phyloP scores from a whole-genome alignment of 2,888 invertebrate species.

The Zaprionus obscuricornis region DNA sequence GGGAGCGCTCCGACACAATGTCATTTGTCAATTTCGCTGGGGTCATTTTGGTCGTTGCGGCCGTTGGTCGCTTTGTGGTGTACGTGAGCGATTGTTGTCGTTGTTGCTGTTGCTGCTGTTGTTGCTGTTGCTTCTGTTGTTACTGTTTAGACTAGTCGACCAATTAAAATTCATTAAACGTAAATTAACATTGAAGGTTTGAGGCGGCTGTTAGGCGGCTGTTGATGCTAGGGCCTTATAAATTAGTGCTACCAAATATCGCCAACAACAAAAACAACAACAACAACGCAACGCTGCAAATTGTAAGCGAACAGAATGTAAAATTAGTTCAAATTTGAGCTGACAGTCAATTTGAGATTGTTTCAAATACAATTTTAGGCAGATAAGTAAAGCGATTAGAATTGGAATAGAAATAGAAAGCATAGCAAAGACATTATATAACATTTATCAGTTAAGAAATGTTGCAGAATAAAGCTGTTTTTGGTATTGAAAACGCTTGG shows the following conservation, averaged over 20 bases:
- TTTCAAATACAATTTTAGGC: conserved; percentile 8
- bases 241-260: conserved; percentile 43
- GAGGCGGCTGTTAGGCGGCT: no score
- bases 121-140: conserved; percentile 13
- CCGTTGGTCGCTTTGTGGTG: conserved; percentile 55
- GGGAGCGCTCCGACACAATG: conserved; percentile 47
- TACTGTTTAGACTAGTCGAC: conserved; percentile 25
- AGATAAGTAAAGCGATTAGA: conserved; percentile 1
- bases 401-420: background rate
- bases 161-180: conserved; percentile 77
- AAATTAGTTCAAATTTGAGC: conserved; percentile 49
- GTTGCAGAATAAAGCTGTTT: no score
- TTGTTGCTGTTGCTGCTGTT: conserved; percentile 25
- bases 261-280: conserved; percentile 1
- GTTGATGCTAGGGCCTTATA: conserved; percentile 53
- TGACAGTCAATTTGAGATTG: conserved; percentile 37
- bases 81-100: conserved; percentile 57
- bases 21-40: conserved; percentile 71
- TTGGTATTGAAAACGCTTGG: no score
- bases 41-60: conserved; percentile 40
- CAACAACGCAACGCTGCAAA: conserved; percentile 16
- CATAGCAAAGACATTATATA: no score
- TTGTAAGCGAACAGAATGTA: conserved; percentile 42
- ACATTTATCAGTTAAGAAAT: no score
- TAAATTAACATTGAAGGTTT: conserved; percentile 66